Conservation (phyloP, 2,797 vertebrate genomes). For the Uromys caudimaculatus region DNA sequence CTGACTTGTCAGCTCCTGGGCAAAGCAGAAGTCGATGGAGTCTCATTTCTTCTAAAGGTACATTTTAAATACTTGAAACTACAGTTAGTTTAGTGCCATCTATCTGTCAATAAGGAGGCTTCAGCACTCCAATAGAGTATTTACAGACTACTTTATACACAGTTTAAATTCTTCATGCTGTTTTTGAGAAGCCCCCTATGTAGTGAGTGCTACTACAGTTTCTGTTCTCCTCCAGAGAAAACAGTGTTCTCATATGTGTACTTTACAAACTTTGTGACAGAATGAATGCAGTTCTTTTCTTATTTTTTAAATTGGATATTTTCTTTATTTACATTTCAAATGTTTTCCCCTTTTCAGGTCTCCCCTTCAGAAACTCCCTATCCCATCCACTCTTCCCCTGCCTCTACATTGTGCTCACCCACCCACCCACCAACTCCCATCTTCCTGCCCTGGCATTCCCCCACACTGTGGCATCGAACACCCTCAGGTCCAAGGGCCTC, state of each 20-base stretch:
- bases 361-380: too few species aligned
- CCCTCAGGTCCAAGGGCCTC: too few species aligned
- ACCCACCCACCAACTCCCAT: too few species aligned
- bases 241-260: not conserved
- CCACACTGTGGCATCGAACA: too few species aligned
- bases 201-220: not conserved
- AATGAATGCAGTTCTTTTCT: not conserved
- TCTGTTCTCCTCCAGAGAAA: not conserved
- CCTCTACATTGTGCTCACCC: too few species aligned
- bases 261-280: not conserved
- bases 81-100: not conserved
- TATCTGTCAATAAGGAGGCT: not conserved
- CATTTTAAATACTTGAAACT: conserved; percentile 9
- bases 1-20: conserved; percentile 95
- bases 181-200: conserved; percentile 26
- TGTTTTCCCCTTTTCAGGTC: too few species aligned
- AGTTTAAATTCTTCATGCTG: not conserved
- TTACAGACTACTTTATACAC: not conserved
- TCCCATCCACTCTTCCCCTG: too few species aligned
- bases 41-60: conserved; percentile 95
- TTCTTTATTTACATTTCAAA: too few species aligned
- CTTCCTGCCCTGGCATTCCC: too few species aligned
- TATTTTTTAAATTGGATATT: too few species aligned
- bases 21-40: conserved; percentile 92
- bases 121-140: conserved; percentile 30